A percentile compares a stretch with the other conserved stretches of the same genome.
phyloP scores from a whole-genome alignment of 2,797 vertebrate species.

The Danio aesculapii region DNA sequence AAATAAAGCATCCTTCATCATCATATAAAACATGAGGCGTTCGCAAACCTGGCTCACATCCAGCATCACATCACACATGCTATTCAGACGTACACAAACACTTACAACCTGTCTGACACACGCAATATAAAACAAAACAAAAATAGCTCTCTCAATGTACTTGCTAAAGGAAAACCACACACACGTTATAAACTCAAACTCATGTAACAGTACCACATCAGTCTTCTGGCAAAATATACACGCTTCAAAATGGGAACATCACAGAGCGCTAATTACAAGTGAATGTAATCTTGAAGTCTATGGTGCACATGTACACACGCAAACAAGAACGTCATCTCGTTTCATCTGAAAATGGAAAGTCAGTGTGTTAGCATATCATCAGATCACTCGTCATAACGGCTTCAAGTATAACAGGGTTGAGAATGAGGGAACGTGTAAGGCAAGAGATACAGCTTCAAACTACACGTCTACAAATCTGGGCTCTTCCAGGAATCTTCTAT shows the following conservation, averaged over 20 bases:
- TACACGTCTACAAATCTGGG: slow-evolving; percentile 17
- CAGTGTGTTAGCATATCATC: slow-evolving; percentile 15
- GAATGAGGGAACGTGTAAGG: slow-evolving; percentile 31
- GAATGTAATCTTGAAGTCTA: slow-evolving; percentile 24
- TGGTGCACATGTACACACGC: slow-evolving; percentile 20
- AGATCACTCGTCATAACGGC: slow-evolving; percentile 44
- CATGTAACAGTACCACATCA: slow-evolving; percentile 27
- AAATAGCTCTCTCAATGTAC: not conserved
- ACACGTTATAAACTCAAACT: not conserved
- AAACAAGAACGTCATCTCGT: slow-evolving; percentile 18
- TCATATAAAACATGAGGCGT: slow-evolving; percentile 23
- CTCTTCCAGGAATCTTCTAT: slow-evolving; percentile 1
- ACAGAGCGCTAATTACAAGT: slow-evolving; percentile 16
- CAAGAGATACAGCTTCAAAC: slow-evolving; percentile 36
- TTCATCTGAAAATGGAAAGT: slow-evolving; percentile 17
- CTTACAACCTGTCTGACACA: slow-evolving; percentile 12
- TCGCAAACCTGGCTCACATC: slow-evolving; percentile 15
- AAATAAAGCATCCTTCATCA: not conserved
- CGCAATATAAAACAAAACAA: slow-evolving; percentile 10
- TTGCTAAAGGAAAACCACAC: slow-evolving; percentile 1
- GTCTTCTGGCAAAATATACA: not conserved
- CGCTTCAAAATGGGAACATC: slow-evolving; percentile 4
- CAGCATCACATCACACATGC: slow-evolving; percentile 17
- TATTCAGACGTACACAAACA: slow-evolving; percentile 4
- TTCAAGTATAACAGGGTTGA: slow-evolving; percentile 67